Base-by-base conservation (phyloP, 1,140 invertebrate genomes). In the Batillaria attramentaria region DNA sequence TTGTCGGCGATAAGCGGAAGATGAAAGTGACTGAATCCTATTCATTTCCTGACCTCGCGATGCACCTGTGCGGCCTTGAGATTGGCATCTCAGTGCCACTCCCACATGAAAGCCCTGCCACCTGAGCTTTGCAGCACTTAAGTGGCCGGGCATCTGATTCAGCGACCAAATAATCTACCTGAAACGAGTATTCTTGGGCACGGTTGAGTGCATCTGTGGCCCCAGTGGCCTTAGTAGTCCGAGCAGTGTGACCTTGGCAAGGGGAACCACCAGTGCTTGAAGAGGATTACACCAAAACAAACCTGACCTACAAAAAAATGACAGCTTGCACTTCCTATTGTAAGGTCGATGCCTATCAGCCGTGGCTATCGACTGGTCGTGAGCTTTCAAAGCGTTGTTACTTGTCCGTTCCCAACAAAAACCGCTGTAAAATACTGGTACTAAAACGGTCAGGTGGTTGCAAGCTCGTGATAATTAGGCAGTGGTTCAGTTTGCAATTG, bases 321-420 rank as follows among this genome's bases (percentile, higher is more conserved):
- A 80, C 79, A 80, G 79, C 79, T 80, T 80, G 79, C 79, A 80
- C 79, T 80, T 80, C 79, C 79, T 66, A 60, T 54, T 62, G 57
- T 62, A 24, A 28, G n/a, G 1, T 10, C 57, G 24, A 8, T 69
- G 16, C 1, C 13, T 35, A 35, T 41, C 39, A 8, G 35, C 33
- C 66, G 62, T 39, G 31, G 60, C 16, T 18, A 50, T 65, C 35
- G 60, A 68, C 16, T 50, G 37, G 16, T 46, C 24, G 31, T 24
- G 62, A 37, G 33, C 37, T 20, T 69, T 35, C 39, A 69, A 35
- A 35, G 33, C 66, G n/a, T 69, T 13, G 33, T 41, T 16, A 69
- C n/a, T 41, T 4, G 33, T 35, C n/a, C 6, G 39, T 35, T 8
- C 33, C n/a, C 57, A 1, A 62, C n/a, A 31, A 62, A 62, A 62